These are phyloP conservation scores for Dendrocincla fuliginosa DNA, from an alignment of 2,797 vertebrate genomes.

Conservation along the genomic window DNA sequence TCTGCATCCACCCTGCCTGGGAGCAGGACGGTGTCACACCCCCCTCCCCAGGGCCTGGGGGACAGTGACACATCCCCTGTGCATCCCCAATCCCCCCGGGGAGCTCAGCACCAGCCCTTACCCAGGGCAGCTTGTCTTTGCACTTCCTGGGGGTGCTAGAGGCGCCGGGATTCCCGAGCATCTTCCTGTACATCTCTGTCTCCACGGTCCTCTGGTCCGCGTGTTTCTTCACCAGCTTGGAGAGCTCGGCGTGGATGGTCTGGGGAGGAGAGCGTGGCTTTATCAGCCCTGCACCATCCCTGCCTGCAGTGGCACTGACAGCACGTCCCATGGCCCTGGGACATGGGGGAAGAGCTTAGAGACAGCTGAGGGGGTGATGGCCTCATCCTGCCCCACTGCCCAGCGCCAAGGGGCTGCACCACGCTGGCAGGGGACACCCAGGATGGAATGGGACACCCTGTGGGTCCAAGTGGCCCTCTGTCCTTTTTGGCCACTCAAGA, in stretches of 20 bases:
- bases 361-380: neutral
- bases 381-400: neutral
- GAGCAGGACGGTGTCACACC: neutral
- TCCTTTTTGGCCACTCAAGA: neutral
- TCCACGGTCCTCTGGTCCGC: conserved; percentile 89
- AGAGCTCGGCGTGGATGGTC: conserved; percentile 96
- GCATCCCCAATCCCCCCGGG: fast-evolving
- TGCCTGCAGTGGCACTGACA: neutral
- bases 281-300: neutral
- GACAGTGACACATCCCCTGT: neutral
- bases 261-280: neutral
- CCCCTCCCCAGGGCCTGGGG: neutral
- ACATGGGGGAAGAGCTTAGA: fast-evolving
- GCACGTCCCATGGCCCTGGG: fast-evolving
- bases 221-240: conserved; percentile 93
- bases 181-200: conserved; percentile 97
- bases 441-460: fast-evolving
- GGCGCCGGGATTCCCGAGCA: conserved; percentile 86
- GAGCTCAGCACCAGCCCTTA: conserved; percentile 37
- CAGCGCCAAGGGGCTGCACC: neutral
- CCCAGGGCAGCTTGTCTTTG: conserved; percentile 87
- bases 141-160: conserved; percentile 54
- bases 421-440: neutral
- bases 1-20: fast-evolving
- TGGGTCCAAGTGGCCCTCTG: fast-evolving